Evolutionary conservation across 2,888 invertebrate species (phyloP).

Genomic region (Macaria liturata): DNA sequence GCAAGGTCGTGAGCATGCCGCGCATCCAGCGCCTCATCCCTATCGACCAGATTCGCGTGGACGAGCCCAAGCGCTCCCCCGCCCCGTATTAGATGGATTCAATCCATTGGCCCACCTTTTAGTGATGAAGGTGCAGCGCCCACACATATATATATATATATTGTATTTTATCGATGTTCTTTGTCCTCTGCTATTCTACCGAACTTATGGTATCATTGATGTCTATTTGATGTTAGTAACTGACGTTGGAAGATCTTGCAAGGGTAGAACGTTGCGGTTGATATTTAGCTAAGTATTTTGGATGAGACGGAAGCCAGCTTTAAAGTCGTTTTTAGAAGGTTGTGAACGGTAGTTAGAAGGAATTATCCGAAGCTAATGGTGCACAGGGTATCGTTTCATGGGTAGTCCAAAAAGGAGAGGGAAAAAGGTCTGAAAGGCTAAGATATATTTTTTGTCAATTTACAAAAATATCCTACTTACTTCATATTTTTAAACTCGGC

Average conservation of each 20-base stretch:
- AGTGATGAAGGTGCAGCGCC: no score
- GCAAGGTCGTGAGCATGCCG: slow-evolving; percentile 1
- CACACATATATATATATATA: no score
- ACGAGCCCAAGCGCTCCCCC: slow-evolving; percentile 1
- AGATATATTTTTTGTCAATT: neutral
- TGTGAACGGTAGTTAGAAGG: neutral
- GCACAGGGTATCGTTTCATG: slow-evolving; percentile 3
- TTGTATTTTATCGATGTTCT: no score
- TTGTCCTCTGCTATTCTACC: no score
- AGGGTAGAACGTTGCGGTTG: no score
- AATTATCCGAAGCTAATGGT: neutral
- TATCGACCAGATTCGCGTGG: neutral
- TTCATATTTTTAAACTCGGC: no score
- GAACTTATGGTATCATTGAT: no score
- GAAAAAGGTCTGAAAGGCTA: slow-evolving; percentile 5
- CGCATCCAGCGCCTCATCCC: neutral
- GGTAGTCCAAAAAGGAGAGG: slow-evolving; percentile 7
- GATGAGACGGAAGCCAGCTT: no score
- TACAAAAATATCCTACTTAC: neutral
- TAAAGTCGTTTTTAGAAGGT: neutral
- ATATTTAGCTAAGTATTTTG: no score
- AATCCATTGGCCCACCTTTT: neutral
- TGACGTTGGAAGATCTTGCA: no score
- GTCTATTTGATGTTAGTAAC: no score
- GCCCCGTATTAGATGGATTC: neutral